Conservation (phyloP, 92 coral and sea anemone species). For the Phenganax subtilis region DNA sequence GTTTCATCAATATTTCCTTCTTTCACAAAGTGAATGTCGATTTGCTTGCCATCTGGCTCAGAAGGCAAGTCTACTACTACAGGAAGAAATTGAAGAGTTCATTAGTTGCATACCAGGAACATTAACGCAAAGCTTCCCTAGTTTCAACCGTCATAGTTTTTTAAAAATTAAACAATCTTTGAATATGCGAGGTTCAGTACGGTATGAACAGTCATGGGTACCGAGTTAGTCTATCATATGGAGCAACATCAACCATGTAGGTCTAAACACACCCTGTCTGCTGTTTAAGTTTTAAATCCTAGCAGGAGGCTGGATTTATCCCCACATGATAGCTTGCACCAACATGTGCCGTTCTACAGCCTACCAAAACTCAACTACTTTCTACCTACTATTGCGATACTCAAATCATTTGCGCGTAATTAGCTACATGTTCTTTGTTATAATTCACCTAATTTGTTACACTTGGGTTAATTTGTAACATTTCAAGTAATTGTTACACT, state of each 20-base stretch:
- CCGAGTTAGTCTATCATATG: not conserved
- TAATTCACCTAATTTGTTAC: not conserved
- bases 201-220: not conserved
- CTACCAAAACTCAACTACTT: not conserved
- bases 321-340: constrained; percentile 11
- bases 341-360: not conserved
- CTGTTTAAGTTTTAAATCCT: not conserved
- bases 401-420: not conserved
- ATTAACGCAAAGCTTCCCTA: too few species aligned
- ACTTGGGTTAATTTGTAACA: not conserved
- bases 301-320: constrained; percentile 23
- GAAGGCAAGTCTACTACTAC: constrained; percentile 94
- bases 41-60: constrained; percentile 91
- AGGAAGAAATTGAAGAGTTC: not conserved
- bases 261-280: constrained; percentile 8
- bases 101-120: too few species aligned
- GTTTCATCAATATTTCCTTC: constrained; percentile 89
- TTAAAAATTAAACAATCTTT: too few species aligned
- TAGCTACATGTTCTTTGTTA: not conserved
- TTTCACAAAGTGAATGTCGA: constrained; percentile 72
- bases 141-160: too few species aligned
- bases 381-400: too few species aligned
- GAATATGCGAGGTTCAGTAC: too few species aligned
- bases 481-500: not conserved
- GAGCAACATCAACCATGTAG: constrained; percentile 1